Evolutionary conservation across 2,797 vertebrate genomes (phyloP).

Genomic region (Corythornis leucogaster): DNA sequence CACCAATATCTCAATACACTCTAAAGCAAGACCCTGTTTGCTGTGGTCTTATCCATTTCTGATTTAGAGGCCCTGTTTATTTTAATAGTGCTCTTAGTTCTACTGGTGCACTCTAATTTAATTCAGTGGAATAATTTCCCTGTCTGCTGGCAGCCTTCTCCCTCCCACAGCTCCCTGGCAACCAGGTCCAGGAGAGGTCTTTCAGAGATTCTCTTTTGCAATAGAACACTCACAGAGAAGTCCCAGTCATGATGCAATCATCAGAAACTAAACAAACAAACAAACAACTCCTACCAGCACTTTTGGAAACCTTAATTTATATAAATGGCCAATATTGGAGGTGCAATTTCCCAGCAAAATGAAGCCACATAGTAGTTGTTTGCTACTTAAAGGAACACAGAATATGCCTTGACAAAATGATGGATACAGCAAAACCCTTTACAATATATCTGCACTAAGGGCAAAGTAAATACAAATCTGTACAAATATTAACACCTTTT

Average conservation of each 20-base stretch:
- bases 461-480: not conserved
- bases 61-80: not conserved
- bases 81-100: slow-evolving; percentile 4
- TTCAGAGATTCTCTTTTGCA: not conserved
- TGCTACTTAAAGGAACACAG: not conserved
- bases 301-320: not conserved
- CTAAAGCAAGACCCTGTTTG: not conserved
- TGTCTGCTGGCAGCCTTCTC: not conserved
- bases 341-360: not conserved
- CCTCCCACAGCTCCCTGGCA: not conserved
- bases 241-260: not conserved
- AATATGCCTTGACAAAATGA: not conserved
- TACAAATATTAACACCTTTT: not conserved
- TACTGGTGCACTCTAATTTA: slow-evolving; percentile 1
- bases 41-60: not conserved
- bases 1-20: not conserved
- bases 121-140: slow-evolving; percentile 5
- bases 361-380: not conserved
- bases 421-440: not conserved
- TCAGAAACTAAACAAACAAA: not conserved
- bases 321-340: not conserved
- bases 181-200: not conserved
- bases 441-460: not conserved
- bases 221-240: not conserved
- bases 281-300: not conserved